A percentile compares a stretch with the other conserved stretches of the same genome.
phyloP scores from a whole-genome alignment of 35 echinoderm and acorn worm genomes.

The Eucidaris tribuloides region DNA sequence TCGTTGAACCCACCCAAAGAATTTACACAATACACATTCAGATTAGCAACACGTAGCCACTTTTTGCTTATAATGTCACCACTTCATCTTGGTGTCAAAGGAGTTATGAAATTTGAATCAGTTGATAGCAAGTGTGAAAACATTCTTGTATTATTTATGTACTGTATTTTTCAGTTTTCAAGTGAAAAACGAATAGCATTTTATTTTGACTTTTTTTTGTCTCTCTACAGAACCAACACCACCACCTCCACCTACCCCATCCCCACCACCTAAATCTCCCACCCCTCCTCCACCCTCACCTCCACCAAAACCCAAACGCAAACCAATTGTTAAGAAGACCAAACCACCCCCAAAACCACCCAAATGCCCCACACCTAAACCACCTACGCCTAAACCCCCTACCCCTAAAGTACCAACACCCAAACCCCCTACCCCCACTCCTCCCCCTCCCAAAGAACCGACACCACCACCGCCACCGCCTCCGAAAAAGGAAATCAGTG shows the following conservation, averaged over 20 bases:
- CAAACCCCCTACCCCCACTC: neutral
- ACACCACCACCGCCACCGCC: neutral
- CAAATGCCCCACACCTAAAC: neutral
- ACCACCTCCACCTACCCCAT: neutral
- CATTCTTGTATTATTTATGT: no score
- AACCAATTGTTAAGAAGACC: slow-evolving; percentile 4
- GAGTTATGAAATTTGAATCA: no score
- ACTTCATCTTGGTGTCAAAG: no score
- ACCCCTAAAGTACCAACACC: slow-evolving; percentile 6
- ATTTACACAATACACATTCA: no score
- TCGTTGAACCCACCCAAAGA: no score
- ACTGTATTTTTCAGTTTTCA: no score
- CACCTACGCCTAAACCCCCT: slow-evolving; percentile 5
- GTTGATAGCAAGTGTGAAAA: no score
- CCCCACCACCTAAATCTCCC: neutral
- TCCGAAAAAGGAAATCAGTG: neutral
- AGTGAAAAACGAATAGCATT: no score
- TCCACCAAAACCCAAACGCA: neutral
- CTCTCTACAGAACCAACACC: neutral
- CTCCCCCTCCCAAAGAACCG: neutral
- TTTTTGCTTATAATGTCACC: no score
- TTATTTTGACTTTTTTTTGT: neutral
- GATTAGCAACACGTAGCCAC: no score
- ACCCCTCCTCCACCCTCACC: neutral
- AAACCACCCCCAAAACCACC: neutral